These are phyloP conservation scores for Dicaeum eximium DNA, from an alignment of 2,113 vertebrate genomes.

Conservation along the genomic window DNA sequence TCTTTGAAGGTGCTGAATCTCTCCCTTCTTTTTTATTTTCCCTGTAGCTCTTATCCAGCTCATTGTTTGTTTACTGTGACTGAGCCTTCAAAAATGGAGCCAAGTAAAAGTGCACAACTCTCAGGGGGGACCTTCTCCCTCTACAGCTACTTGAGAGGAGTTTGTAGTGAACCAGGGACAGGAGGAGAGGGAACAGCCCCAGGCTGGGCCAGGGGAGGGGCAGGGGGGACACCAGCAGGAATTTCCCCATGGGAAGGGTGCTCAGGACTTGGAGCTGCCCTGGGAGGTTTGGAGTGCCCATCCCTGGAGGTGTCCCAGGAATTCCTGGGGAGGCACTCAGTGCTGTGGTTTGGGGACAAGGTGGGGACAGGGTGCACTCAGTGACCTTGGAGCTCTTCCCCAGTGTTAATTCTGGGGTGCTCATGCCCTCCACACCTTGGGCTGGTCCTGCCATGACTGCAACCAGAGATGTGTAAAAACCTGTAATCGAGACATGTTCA, in stretches of 20 bases:
- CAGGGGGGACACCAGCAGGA: rapidly evolving
- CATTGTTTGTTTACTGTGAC: rapidly evolving
- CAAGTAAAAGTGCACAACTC: rapidly evolving
- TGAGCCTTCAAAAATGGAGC: not conserved
- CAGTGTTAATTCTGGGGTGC: rapidly evolving
- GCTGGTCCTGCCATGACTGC: rapidly evolving
- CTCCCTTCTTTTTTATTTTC: not conserved
- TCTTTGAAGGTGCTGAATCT: not conserved
- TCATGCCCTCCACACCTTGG: rapidly evolving
- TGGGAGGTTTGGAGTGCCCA: not conserved
- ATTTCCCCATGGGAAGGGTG: not conserved
- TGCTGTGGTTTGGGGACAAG: not conserved
- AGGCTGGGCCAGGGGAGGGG: not conserved
- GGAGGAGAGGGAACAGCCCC: rapidly evolving
- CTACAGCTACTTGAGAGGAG: rapidly evolving
- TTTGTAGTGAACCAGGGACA: not conserved
- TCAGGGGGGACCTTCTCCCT: not conserved
- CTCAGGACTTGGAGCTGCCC: not conserved
- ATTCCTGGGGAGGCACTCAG: rapidly evolving
- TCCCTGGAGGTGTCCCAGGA: not conserved
- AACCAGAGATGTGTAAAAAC: too few relatives aligned
- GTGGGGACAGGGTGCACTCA: rapidly evolving
- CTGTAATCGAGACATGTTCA: rapidly evolving
- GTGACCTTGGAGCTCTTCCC: not conserved
- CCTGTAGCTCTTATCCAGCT: not conserved